Percentiles rank a stretch among this genome's conserved stretches.
These are phyloP conservation scores for Calcarius lapponicus DNA, from an alignment of 2,797 vertebrate species.

Conservation along the genomic window DNA sequence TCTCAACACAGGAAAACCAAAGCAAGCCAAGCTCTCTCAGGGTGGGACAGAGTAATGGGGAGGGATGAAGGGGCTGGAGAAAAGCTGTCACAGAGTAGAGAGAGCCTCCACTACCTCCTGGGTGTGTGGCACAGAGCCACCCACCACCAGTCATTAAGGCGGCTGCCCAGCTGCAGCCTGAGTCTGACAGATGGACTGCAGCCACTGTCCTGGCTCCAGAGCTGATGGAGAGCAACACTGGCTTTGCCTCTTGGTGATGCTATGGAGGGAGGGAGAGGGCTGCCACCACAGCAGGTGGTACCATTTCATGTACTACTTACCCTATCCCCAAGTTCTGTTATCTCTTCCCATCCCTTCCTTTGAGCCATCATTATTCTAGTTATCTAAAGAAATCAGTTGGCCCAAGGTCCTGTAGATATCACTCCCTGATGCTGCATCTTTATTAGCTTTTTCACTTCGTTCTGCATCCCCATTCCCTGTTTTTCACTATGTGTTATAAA, in stretches of 20 bases:
- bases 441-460: conserved; percentile 12
- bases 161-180: not conserved
- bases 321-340: not conserved
- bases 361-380: not conserved
- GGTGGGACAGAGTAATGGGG: not conserved
- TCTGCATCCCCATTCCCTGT: not conserved
- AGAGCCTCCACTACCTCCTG: not conserved
- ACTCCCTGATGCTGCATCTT: conserved; percentile 10
- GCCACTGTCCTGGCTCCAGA: not conserved
- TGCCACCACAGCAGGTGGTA: not conserved
- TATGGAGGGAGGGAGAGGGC: accelerated
- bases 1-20: accelerated
- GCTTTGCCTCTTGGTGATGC: not conserved
- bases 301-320: not conserved
- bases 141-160: not conserved
- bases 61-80: not conserved
- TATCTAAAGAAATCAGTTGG: conserved; percentile 13
- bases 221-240: not conserved
- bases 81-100: not conserved
- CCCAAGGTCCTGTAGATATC: conserved; percentile 1
- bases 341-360: not conserved
- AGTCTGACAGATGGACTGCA: not conserved
- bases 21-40: not conserved
- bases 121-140: not conserved
- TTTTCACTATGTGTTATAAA: conserved; percentile 41